Percentiles rank a stretch among this genome's conserved stretches.
Evolutionary conservation across 2,888 invertebrate genomes (phyloP).

Genomic region (Sesamia inferens): DNA sequence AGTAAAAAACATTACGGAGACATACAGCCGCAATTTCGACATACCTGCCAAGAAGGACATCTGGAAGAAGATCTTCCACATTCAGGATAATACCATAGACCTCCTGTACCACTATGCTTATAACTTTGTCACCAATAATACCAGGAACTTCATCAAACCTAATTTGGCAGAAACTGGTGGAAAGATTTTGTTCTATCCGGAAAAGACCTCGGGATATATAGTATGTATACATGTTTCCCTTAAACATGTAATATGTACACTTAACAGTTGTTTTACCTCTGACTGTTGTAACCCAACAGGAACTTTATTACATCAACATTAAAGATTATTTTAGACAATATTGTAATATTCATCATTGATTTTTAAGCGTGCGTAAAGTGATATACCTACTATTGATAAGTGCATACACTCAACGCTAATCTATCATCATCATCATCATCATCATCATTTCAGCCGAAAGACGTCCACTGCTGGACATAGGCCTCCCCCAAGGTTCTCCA

Average conservation of each 20-base stretch:
- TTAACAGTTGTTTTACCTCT: neutral
- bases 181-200: slow-evolving; percentile 91
- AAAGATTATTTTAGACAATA: neutral
- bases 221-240: slow-evolving; percentile 78
- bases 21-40: slow-evolving; percentile 90
- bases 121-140: slow-evolving; percentile 91
- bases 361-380: neutral
- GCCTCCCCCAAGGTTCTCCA: no score
- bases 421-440: no score
- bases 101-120: slow-evolving; percentile 91
- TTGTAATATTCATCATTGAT: neutral
- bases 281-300: neutral
- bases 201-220: slow-evolving; percentile 91
- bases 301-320: neutral
- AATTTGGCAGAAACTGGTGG: slow-evolving; percentile 93
- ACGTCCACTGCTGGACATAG: no score
- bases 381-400: neutral
- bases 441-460: no score
- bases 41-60: slow-evolving; percentile 91
- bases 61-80: slow-evolving; percentile 91
- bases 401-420: neutral
- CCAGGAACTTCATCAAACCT: slow-evolving; percentile 92
- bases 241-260: neutral
- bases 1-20: slow-evolving; percentile 89
- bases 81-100: slow-evolving; percentile 90